Evolutionary conservation across 2,797 vertebrate genomes (phyloP).

Genomic region (Protosalanx chinensis): DNA sequence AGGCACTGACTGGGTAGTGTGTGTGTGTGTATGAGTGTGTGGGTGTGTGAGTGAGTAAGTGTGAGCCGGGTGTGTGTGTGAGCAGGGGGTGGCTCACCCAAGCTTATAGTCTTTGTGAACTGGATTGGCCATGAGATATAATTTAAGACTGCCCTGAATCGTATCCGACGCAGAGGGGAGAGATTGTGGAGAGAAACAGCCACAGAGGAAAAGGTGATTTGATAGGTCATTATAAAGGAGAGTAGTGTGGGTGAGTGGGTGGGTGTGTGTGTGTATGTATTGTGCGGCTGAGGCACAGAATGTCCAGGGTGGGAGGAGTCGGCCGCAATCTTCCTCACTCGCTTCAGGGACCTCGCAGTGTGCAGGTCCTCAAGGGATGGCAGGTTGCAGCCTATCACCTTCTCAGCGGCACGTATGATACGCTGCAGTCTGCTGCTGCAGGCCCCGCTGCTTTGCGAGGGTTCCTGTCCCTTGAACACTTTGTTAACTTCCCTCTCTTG

Average conservation of each 20-base stretch:
- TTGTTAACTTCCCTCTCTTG: no score
- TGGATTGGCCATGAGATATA: slow-evolving; percentile 43
- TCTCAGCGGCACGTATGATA: no score
- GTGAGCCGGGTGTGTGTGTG: slow-evolving; percentile 3
- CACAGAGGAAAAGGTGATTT: slow-evolving; percentile 13
- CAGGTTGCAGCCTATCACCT: no score
- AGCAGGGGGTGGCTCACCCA: slow-evolving; percentile 25
- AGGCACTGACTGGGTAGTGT: slow-evolving; percentile 5
- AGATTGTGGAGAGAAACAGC: neutral
- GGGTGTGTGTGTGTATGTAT: no score
- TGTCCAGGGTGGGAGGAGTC: no score
- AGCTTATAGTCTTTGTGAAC: slow-evolving; percentile 52
- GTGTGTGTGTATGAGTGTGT: slow-evolving; percentile 29
- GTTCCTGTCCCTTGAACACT: no score
- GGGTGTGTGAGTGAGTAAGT: slow-evolving; percentile 9
- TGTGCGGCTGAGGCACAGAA: no score
- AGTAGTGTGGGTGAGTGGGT: slow-evolving; percentile 12
- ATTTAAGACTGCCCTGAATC: slow-evolving; percentile 53
- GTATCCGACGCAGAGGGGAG: slow-evolving; percentile 39
- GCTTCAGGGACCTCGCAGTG: no score
- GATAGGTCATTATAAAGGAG: slow-evolving; percentile 18
- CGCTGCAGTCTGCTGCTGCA: no score
- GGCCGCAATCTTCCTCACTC: no score
- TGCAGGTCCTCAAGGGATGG: no score
- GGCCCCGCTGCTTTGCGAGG: no score